These are phyloP conservation scores for Gonioctena quinquepunctata DNA, from an alignment of 1,140 invertebrate species.

Conservation along the genomic window DNA sequence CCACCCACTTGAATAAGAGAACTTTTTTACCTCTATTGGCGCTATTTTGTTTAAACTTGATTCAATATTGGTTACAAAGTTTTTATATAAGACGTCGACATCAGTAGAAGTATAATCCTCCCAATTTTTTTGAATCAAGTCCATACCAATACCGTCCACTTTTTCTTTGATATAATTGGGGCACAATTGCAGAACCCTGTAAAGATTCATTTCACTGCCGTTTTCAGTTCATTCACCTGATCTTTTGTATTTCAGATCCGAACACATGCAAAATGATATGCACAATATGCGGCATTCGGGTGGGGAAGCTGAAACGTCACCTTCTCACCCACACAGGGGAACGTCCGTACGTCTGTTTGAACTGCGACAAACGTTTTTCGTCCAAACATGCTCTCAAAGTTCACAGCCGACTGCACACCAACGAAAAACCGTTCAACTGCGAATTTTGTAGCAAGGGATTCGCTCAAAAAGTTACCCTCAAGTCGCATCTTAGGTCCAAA, in stretches of 20 bases:
- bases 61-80: no score
- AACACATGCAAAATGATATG: slow-evolving; percentile 33
- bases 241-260: slow-evolving; percentile 2
- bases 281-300: slow-evolving; percentile 39
- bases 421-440: slow-evolving; percentile 44
- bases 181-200: no score
- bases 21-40: no score
- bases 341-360: slow-evolving; percentile 37
- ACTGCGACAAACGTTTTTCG: slow-evolving; percentile 45
- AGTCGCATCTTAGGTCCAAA: slow-evolving; percentile 41
- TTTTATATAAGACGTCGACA: no score
- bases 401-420: slow-evolving; percentile 42
- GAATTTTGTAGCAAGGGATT: slow-evolving; percentile 37
- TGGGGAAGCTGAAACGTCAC: slow-evolving; percentile 37
- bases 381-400: slow-evolving; percentile 40
- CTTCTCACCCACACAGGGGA: slow-evolving; percentile 46
- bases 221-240: no score
- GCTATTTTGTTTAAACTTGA: no score
- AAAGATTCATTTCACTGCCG: no score
- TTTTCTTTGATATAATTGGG: no score
- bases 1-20: no score
- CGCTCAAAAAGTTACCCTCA: slow-evolving; percentile 42
- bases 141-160: no score
- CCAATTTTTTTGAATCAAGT: no score
- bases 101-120: no score